A percentile compares a stretch with the other conserved stretches of the same genome.
Conservation (phyloP, 2,888 invertebrate genomes). For the Oscheius onirici region DNA sequence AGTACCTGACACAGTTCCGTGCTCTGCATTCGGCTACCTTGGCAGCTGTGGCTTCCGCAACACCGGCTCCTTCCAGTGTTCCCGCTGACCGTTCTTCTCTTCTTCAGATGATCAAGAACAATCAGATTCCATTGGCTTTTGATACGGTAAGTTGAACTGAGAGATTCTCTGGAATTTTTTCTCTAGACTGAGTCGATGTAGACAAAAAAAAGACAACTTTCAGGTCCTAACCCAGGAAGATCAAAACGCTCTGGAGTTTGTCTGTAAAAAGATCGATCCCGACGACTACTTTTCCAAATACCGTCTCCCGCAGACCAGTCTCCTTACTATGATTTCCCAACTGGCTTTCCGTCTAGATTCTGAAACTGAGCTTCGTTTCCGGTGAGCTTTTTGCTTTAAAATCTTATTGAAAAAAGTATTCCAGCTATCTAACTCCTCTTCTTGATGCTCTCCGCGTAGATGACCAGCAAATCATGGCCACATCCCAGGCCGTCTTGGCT, state of each 20-base stretch:
- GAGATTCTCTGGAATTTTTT: neutral
- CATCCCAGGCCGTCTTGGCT: neutral
- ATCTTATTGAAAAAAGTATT: neutral
- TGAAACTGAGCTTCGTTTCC: slow-evolving; percentile 62
- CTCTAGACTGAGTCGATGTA: too few species aligned
- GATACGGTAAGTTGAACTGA: slow-evolving; percentile 70
- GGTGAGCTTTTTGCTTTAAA: slow-evolving; percentile 5
- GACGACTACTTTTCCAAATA: slow-evolving; percentile 76
- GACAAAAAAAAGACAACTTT: too few species aligned
- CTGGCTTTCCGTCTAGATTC: slow-evolving; percentile 54
- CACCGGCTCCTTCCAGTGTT: slow-evolving; percentile 25
- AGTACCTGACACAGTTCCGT: slow-evolving; percentile 27
- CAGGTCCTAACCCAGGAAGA: slow-evolving; percentile 88
- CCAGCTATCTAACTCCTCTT: slow-evolving; percentile 1
- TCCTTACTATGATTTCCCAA: slow-evolving; percentile 92
- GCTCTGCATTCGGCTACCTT: slow-evolving; percentile 70
- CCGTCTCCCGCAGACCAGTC: slow-evolving; percentile 83
- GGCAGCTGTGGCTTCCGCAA: slow-evolving; percentile 50
- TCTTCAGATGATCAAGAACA: slow-evolving; percentile 63
- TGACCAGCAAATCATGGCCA: neutral
- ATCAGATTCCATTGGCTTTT: slow-evolving; percentile 71
- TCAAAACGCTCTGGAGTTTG: slow-evolving; percentile 84
- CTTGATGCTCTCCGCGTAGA: slow-evolving; percentile 2
- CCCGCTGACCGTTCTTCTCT: slow-evolving; percentile 33
- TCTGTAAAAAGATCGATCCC: slow-evolving; percentile 86